Evolutionary conservation across 2,888 invertebrate genomes (phyloP).

Genomic region (Dolichomitus sp.): DNA sequence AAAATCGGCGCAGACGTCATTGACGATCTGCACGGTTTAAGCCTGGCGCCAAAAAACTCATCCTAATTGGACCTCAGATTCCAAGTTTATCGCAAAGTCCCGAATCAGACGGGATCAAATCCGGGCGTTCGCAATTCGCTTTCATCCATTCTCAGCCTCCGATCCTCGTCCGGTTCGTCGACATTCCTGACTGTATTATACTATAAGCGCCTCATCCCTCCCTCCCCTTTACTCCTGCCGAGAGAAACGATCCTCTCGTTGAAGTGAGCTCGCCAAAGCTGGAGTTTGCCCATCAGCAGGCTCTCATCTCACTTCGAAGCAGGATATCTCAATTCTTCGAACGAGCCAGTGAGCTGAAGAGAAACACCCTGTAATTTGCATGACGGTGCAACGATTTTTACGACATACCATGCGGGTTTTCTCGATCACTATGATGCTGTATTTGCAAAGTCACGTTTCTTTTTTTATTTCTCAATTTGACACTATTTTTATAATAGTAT

Average conservation of each 20-base stretch:
- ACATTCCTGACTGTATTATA: constrained; percentile 66
- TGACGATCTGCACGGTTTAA: not conserved
- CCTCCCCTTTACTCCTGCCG: constrained; percentile 51
- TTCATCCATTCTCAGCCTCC: constrained; percentile 51
- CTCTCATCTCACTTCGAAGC: constrained; percentile 58
- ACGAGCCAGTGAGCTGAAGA: constrained; percentile 24
- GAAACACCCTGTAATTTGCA: constrained; percentile 58
- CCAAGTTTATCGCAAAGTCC: constrained; percentile 50
- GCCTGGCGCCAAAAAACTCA: constrained; percentile 46
- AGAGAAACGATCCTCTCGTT: constrained; percentile 52
- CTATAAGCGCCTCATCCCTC: constrained; percentile 54
- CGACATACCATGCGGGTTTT: constrained; percentile 35
- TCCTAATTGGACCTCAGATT: constrained; percentile 46
- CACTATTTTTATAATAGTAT: constrained; percentile 5
- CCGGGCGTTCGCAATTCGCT: constrained; percentile 62
- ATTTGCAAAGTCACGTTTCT: not conserved
- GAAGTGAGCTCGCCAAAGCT: constrained; percentile 40
- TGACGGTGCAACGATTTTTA: constrained; percentile 52
- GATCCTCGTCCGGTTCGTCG: constrained; percentile 64
- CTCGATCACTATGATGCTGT: constrained; percentile 8
- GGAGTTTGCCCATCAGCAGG: constrained; percentile 54
- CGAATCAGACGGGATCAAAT: constrained; percentile 25
- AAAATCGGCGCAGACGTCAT: constrained; percentile 1
- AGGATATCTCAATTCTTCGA: constrained; percentile 64
- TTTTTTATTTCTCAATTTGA: constrained; percentile 1